Percentiles rank a stretch among this genome's conserved stretches.
These are phyloP conservation scores for Sminthurinus aureus DNA, from an alignment of 2,888 invertebrate species.

Conservation along the genomic window DNA sequence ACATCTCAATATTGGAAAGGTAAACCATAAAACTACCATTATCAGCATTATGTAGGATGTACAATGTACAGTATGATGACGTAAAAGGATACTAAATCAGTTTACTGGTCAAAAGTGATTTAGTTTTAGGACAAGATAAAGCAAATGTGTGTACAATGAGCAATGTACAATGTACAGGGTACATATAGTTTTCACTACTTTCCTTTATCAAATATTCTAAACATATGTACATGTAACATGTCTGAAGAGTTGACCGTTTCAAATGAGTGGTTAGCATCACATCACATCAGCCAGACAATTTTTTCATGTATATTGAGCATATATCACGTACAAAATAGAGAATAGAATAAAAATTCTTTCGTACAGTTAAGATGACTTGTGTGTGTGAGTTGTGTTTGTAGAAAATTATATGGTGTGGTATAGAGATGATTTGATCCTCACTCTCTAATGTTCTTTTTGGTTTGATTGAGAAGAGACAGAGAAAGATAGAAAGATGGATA, in stretches of 20 bases:
- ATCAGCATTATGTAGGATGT: too few species aligned
- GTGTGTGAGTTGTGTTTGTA: conserved; percentile 29
- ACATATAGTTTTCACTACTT: conserved; percentile 15
- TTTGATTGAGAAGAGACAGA: conserved; percentile 22
- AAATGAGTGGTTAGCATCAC: conserved; percentile 2
- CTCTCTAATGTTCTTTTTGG: conserved; percentile 30
- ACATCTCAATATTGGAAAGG: too few species aligned
- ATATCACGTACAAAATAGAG: conserved; percentile 32
- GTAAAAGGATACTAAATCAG: not conserved
- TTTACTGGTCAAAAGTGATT: conserved; percentile 3
- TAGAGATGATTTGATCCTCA: conserved; percentile 35
- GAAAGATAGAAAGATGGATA: not conserved
- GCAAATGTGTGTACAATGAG: too few species aligned
- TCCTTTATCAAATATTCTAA: not conserved
- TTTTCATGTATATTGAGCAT: not conserved
- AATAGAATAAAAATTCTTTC: conserved; percentile 4
- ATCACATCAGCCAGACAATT: not conserved
- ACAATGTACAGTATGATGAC: not conserved
- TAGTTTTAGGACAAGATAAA: not conserved
- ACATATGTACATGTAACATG: not conserved
- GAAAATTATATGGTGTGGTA: conserved; percentile 47
- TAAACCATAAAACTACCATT: too few species aligned
- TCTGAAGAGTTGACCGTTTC: not conserved
- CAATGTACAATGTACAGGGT: not conserved
- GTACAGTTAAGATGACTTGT: conserved; percentile 28